Evolutionary conservation across 2,113 vertebrate species (phyloP), one percentile per base, ranked within the genome.

Genomic region (Onychostoma macrolepis): DNA sequence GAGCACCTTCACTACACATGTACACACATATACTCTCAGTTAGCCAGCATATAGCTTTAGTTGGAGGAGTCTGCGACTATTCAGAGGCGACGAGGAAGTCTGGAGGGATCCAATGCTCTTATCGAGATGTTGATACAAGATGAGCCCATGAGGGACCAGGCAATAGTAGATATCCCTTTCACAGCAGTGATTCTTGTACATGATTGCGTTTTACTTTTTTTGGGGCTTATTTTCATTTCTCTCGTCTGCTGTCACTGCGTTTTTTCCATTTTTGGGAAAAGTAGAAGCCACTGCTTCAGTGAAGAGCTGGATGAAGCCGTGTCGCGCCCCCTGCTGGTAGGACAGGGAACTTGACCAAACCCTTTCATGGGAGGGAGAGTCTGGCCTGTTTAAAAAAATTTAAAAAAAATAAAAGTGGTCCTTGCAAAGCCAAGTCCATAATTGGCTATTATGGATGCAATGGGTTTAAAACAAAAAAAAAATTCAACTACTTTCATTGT

Each of bases 61-160:
- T 76, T 72, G 36, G 80, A 88, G 80, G 72, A n/a, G 36, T 72
- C 50, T 81, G 36, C 33, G 13, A 11, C 45, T 84, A 43, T 41
- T 81, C 58, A 76, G 50, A 85, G 53, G 28, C 56, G 45, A 26
- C 19, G 21, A 72, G 69, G 71, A 65, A 30, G n/a, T 36, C 28
- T 3, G 26, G 4, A 15, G 85, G 28, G 61, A 28, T 41, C 33
- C 36, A 10, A 79, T 86, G 36, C 77, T 80, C 43, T 45, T 11
- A 45, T 45, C 2, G 43, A 48, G 61, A 36, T 17, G 43, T 65
- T 67, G 24, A 53, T 71, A 56, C 41, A 72, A 50, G 11, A 21
- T 58, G 78, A 71, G 83, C 33, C 82, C 48, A 81, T 65, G 88
- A 92, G 93, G 93, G 93, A 94, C 93, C 93, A 95, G 93, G 88